A percentile compares a stretch with the other conserved stretches of the same genome.
phyloP scores from a whole-genome alignment of 2,113 vertebrate species.

The Lates calcarifer region DNA sequence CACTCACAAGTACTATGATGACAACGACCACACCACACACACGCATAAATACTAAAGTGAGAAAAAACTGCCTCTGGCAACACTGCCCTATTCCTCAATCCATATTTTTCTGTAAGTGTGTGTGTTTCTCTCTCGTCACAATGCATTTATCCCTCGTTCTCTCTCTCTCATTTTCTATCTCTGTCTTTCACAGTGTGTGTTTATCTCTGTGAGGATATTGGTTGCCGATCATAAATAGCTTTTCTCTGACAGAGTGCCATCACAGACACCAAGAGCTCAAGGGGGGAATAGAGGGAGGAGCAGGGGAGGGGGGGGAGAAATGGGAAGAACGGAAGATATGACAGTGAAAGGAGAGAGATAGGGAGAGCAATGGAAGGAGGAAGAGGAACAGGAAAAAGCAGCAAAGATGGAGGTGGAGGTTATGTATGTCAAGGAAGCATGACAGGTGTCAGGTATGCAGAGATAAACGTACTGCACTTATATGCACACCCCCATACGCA shows the following conservation, averaged over 20 bases:
- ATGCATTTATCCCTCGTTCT: conserved; percentile 32
- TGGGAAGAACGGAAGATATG: background rate
- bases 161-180: conserved; percentile 27
- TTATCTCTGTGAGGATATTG: conserved; percentile 75
- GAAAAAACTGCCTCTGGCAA: conserved; percentile 44
- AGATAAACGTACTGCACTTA: conserved; percentile 40
- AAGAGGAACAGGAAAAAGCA: conserved; percentile 34
- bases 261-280: conserved; percentile 24
- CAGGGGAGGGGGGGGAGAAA: background rate
- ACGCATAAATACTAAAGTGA: conserved; percentile 26
- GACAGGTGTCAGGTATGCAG: conserved; percentile 55
- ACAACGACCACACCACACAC: background rate
- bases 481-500: conserved; percentile 10
- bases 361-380: conserved; percentile 31
- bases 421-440: conserved; percentile 45
- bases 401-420: conserved; percentile 46
- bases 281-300: background rate
- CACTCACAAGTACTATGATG: conserved; percentile 3
- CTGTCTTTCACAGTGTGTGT: conserved; percentile 50
- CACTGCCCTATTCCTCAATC: conserved; percentile 21
- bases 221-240: conserved; percentile 79
- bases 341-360: conserved; percentile 31
- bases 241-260: conserved; percentile 65
- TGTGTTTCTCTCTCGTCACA: conserved; percentile 25
- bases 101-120: conserved; percentile 18